Conservation (phyloP, 2,797 vertebrate species). For the Pitangus sulphuratus region DNA sequence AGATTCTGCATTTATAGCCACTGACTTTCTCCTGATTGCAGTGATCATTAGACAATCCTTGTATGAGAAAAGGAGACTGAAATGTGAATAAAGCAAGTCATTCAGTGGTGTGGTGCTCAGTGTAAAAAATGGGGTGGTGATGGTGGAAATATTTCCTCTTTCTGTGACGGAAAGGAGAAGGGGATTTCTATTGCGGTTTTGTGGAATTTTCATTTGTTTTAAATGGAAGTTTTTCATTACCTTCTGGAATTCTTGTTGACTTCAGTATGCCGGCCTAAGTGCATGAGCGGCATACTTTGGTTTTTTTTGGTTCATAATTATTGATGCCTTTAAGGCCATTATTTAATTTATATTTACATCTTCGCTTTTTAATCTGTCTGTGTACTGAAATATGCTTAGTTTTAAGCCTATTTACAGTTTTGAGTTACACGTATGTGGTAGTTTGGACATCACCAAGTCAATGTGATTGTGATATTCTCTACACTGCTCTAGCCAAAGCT, state of each 20-base stretch:
- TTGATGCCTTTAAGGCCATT: not conserved
- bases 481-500: slow-evolving; percentile 77
- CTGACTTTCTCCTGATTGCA: not conserved
- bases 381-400: not conserved
- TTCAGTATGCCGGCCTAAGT: not conserved
- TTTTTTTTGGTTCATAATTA: not conserved
- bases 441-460: slow-evolving; percentile 75
- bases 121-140: not conserved
- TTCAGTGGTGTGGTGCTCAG: not conserved
- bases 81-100: not conserved
- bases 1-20: not conserved
- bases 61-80: fast-evolving
- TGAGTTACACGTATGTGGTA: not conserved
- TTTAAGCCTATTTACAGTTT: slow-evolving; percentile 43
- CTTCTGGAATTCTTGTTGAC: not conserved
- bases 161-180: not conserved
- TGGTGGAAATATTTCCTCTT: not conserved
- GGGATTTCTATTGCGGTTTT: fast-evolving
- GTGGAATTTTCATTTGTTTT: not conserved
- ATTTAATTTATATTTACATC: not conserved
- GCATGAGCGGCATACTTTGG: not conserved
- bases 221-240: not conserved
- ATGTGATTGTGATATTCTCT: slow-evolving; percentile 76
- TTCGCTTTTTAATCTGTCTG: not conserved
- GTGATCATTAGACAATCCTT: fast-evolving